phyloP scores from a whole-genome alignment of 2,113 vertebrate species.

The Bolborhynchus lineola region DNA sequence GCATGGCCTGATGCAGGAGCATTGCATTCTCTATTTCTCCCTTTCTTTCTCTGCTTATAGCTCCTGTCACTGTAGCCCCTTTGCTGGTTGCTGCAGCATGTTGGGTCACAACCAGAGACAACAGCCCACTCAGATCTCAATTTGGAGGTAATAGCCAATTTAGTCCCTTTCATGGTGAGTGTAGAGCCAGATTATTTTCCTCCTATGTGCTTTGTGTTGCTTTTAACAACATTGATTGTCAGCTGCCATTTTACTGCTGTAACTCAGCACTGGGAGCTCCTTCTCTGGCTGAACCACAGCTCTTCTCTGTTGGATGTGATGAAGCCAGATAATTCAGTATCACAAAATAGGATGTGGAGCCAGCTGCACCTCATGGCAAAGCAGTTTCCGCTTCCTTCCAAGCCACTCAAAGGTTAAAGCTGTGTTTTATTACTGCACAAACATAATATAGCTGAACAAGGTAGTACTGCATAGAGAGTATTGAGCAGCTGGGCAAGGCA shows the following conservation, averaged over 20 bases:
- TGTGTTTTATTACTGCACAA: not conserved
- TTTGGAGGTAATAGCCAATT: not conserved
- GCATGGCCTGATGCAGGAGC: not conserved
- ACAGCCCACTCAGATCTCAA: not conserved
- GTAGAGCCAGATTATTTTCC: not conserved
- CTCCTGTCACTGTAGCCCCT: rapidly evolving
- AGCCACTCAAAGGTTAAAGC: not conserved
- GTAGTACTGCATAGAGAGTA: not conserved
- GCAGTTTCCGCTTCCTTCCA: not conserved
- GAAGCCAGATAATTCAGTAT: not conserved
- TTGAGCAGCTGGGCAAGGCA: rapidly evolving
- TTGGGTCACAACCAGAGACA: not conserved
- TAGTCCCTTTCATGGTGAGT: not conserved
- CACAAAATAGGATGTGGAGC: not conserved
- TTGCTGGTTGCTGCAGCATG: not conserved
- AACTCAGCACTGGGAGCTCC: not conserved
- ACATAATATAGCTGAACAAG: rapidly evolving
- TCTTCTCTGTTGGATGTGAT: rapidly evolving
- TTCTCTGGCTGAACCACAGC: not conserved
- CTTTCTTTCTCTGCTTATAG: not conserved
- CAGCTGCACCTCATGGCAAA: not conserved
- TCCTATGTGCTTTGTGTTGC: not conserved
- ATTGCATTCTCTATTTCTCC: rapidly evolving
- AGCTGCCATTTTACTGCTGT: not conserved
- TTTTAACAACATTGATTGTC: not conserved